phyloP scores from a whole-genome alignment of 2,113 vertebrate genomes.

The Mionectes macconnelli region DNA sequence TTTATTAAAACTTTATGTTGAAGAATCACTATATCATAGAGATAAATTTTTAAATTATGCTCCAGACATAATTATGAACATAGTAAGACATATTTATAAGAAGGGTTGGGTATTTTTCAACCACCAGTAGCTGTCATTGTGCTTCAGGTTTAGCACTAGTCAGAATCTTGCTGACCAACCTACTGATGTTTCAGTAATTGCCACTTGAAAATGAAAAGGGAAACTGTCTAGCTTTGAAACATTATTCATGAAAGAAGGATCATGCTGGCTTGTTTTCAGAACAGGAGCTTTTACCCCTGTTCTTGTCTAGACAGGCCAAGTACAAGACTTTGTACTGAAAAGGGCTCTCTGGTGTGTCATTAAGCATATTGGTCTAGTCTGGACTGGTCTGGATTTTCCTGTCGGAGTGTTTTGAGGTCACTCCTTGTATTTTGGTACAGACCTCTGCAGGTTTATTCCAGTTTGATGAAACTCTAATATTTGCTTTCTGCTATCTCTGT shows the following conservation, averaged over 20 bases:
- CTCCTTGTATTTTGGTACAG: neutral
- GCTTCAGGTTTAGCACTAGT: slow-evolving; percentile 19
- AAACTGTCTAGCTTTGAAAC: slow-evolving; percentile 34
- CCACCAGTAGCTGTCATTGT: neutral
- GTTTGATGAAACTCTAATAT: neutral
- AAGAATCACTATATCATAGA: neutral
- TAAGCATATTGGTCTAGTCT: slow-evolving; percentile 37
- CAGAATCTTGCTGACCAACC: slow-evolving; percentile 37
- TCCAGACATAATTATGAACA: neutral
- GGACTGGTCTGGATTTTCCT: slow-evolving; percentile 19
- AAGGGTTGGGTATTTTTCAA: neutral
- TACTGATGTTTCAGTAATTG: slow-evolving; percentile 72
- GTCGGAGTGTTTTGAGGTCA: neutral
- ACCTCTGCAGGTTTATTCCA: neutral
- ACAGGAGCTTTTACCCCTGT: slow-evolving; percentile 22
- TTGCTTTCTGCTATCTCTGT: neutral
- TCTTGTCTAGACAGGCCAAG: slow-evolving; percentile 74
- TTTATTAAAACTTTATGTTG: neutral
- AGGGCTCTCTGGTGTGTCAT: slow-evolving; percentile 68
- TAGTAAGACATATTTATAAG: neutral
- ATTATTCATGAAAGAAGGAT: slow-evolving; percentile 67
- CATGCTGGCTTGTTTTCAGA: slow-evolving; percentile 70
- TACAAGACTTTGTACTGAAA: slow-evolving; percentile 69
- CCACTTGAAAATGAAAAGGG: slow-evolving; percentile 67
- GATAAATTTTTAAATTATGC: neutral